Percentiles rank a stretch among this genome's conserved stretches.
These are phyloP conservation scores for Mola mola DNA, from an alignment of 2,113 vertebrate species.

Conservation along the genomic window DNA sequence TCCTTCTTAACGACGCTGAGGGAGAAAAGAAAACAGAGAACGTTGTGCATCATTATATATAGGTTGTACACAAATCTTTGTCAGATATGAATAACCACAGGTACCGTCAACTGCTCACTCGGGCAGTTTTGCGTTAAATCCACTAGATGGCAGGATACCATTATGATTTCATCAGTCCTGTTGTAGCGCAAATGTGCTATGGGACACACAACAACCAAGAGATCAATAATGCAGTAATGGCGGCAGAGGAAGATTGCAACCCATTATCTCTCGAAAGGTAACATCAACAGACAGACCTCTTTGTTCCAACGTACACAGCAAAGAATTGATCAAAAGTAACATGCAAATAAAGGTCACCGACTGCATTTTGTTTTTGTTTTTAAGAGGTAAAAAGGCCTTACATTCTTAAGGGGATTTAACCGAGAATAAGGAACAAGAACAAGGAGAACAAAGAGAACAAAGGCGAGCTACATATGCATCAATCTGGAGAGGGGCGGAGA, in stretches of 20 bases:
- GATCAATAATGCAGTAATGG: slow-evolving; percentile 78
- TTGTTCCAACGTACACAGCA: neutral
- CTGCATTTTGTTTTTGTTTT: slow-evolving; percentile 4
- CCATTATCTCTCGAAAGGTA: slow-evolving; percentile 41
- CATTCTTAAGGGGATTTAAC: slow-evolving; percentile 39
- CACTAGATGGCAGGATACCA: slow-evolving; percentile 65
- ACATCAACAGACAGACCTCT: neutral
- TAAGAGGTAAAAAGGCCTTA: slow-evolving; percentile 20
- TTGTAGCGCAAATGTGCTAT: slow-evolving; percentile 38
- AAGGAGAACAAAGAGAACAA: slow-evolving; percentile 60
- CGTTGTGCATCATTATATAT: neutral
- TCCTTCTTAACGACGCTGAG: slow-evolving; percentile 89
- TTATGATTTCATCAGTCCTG: slow-evolving; percentile 8
- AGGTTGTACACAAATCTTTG: neutral
- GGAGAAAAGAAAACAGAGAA: slow-evolving; percentile 9
- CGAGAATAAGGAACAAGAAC: neutral
- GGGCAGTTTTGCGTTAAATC: slow-evolving; percentile 33
- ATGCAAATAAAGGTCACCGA: slow-evolving; percentile 5
- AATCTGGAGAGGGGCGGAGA: slow-evolving; percentile 30
- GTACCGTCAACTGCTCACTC: neutral
- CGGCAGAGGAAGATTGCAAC: slow-evolving; percentile 58
- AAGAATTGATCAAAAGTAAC: slow-evolving; percentile 5
- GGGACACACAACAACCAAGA: slow-evolving; percentile 67
- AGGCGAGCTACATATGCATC: slow-evolving; percentile 28
- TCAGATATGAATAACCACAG: neutral